Conservation (phyloP, 2,888 invertebrate species). For the Acrobasis consociella region DNA sequence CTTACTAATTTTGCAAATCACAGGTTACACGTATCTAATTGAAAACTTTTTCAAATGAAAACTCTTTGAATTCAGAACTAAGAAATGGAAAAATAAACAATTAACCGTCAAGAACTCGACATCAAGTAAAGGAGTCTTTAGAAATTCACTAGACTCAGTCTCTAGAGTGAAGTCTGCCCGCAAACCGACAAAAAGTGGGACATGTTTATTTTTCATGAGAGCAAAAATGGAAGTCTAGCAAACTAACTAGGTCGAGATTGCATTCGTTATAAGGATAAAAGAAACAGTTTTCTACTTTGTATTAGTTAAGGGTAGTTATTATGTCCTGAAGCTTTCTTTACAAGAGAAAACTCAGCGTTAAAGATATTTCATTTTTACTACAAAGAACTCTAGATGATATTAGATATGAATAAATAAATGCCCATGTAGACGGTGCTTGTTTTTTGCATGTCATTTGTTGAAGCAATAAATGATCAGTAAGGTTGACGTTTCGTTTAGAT, state of each 20-base stretch:
- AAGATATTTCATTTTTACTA: too few relatives aligned
- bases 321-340: neutral
- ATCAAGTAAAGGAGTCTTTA: conserved; percentile 20
- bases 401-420: too few relatives aligned
- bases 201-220: conserved; percentile 54
- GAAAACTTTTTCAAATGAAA: conserved; percentile 6
- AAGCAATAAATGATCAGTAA: too few relatives aligned
- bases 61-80: conserved; percentile 15
- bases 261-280: conserved; percentile 15
- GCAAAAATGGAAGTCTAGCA: conserved; percentile 30
- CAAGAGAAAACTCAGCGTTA: too few relatives aligned
- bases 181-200: conserved; percentile 41
- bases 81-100: conserved; percentile 14
- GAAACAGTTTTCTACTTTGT: conserved; percentile 14
- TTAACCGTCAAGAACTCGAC: conserved; percentile 3
- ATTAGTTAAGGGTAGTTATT: neutral
- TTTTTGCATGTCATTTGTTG: too few relatives aligned
- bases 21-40: conserved; percentile 4
- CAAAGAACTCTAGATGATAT: too few relatives aligned
- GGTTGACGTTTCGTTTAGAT: too few relatives aligned
- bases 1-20: neutral
- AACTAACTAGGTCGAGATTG: conserved; percentile 20
- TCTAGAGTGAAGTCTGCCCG: conserved; percentile 32
- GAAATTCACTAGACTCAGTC: conserved; percentile 21
- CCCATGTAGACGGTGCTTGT: too few relatives aligned